Percentiles rank a stretch among this genome's conserved stretches.
Evolutionary conservation across 2,113 vertebrate species (phyloP).

Genomic region (Noturus placidus): DNA sequence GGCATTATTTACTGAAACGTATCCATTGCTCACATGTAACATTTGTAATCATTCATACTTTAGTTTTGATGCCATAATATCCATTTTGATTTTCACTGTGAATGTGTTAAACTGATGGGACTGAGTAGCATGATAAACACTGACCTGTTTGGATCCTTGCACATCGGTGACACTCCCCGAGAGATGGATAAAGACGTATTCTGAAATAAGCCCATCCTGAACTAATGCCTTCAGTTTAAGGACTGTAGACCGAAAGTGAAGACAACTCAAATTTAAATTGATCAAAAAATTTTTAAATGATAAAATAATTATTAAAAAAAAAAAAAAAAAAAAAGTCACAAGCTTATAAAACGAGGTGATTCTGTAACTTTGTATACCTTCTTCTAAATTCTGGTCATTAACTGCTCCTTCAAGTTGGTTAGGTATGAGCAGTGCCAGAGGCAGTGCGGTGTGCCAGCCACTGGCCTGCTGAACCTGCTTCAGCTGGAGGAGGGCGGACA

Average conservation of each 20-base stretch:
- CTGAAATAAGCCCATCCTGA: conserved; percentile 82
- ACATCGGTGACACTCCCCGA: conserved; percentile 79
- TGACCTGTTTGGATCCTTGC: conserved; percentile 82
- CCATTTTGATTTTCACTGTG: not conserved
- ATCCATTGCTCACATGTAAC: not conserved
- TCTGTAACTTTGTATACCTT: conserved; percentile 59
- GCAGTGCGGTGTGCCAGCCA: conserved; percentile 79
- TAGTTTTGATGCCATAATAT: not conserved
- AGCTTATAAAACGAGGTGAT: not conserved
- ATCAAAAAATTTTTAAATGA: not conserved
- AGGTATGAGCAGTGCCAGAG: conserved; percentile 81
- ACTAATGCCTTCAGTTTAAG: conserved; percentile 84
- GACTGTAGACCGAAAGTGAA: conserved; percentile 69
- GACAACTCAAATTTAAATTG: not conserved
- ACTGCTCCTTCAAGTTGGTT: conserved; percentile 40
- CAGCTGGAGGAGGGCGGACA: conserved; percentile 86
- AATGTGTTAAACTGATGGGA: not conserved
- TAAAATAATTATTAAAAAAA: not conserved
- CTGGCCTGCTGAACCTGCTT: conserved; percentile 88
- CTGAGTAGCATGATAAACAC: not conserved
- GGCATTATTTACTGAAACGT: not conserved
- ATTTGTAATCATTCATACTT: not conserved
- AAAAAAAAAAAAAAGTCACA: not conserved
- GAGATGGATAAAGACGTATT: conserved; percentile 78
- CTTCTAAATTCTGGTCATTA: conserved; percentile 57